phyloP scores from a whole-genome alignment of 53 echinoderm and acorn worm genomes.

The Echinarachnius parma region DNA sequence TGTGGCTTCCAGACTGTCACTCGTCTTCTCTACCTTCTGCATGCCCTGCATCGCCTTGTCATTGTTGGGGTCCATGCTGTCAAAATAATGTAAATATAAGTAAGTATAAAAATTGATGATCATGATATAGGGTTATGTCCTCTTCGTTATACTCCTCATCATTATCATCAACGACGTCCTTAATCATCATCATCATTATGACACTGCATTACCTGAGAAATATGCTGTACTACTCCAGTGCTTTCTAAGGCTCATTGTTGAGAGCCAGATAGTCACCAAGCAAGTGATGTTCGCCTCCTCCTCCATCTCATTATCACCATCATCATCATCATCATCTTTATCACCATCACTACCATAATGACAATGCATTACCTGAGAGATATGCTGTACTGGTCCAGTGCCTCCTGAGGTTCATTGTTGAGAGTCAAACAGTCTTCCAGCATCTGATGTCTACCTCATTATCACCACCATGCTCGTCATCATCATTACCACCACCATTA shows the following conservation, averaged over 20 bases:
- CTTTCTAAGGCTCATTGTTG: too few species aligned
- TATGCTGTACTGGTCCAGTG: constrained; percentile 88
- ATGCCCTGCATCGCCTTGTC: constrained; percentile 91
- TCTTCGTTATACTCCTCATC: too few species aligned
- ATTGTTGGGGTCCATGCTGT: constrained; percentile 85
- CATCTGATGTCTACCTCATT: not conserved
- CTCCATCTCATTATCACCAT: too few species aligned
- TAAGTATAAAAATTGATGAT: not conserved
- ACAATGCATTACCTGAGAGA: constrained; percentile 63
- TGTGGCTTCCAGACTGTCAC: constrained; percentile 71
- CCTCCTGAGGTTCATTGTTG: constrained; percentile 85
- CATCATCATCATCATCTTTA: too few species aligned
- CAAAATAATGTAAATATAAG: not conserved
- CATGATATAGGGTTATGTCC: not conserved
- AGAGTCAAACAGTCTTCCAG: too few species aligned
- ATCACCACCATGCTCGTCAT: constrained; percentile 14
- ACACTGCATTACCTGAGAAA: too few species aligned
- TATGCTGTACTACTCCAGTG: too few species aligned
- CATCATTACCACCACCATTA: constrained; percentile 5
- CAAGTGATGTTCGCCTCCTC: too few species aligned
- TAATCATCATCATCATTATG: too few species aligned
- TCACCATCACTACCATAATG: too few species aligned
- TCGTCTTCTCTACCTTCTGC: constrained; percentile 84
- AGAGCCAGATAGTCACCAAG: too few species aligned
- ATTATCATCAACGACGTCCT: too few species aligned